Base-by-base conservation (phyloP, 2,888 invertebrate species). In the Troides helena region DNA sequence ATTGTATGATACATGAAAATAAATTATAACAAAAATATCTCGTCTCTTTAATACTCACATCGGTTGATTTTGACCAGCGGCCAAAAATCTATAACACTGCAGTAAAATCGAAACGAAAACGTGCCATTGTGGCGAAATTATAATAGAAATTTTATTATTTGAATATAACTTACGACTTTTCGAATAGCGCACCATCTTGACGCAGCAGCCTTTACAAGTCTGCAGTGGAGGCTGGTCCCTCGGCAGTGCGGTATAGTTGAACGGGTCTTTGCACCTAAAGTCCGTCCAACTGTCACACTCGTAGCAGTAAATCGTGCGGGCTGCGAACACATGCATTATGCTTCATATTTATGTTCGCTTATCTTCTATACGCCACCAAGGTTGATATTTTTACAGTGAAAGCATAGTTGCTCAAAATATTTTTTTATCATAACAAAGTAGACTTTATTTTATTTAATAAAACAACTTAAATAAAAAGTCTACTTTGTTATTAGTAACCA, bases 211-310 rank as follows among this genome's bases (percentile, higher is more conserved):
- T 83, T 97, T 96, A 87, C 98, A 98, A 46, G 96, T 96, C 94
- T 96, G 95, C 79, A 97, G 87, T 0, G 97, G 97, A 10, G 98
- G 98, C 87, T 97, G 97, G 85, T 97, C 97, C 67, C 96, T 93
- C 2, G 97, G 97, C 78, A 97, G 90, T 7, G 97, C 97, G 21
- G 98, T 98, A 88, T 97, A 97, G 92, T 98, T 98, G 93, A 98
- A 98, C 0, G 98, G 98, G 86, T 98, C 98, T 85, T 96, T 97
- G 86, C 98, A 98, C 76, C 97, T 93, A 36, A 95, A 94, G 91
- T 98, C 98, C 73, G 96, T 96, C 96, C 97, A 97, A 78, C 97
- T 97, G 90, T 98, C 97, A 85, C 98, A 98, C 89, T 98, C 98
- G 91, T 98, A 98, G 89, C 98, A 98, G 90, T 97, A 97, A 82